phyloP scores from a whole-genome alignment of 2,888 invertebrate genomes.

The Ariolimax columbianus region DNA sequence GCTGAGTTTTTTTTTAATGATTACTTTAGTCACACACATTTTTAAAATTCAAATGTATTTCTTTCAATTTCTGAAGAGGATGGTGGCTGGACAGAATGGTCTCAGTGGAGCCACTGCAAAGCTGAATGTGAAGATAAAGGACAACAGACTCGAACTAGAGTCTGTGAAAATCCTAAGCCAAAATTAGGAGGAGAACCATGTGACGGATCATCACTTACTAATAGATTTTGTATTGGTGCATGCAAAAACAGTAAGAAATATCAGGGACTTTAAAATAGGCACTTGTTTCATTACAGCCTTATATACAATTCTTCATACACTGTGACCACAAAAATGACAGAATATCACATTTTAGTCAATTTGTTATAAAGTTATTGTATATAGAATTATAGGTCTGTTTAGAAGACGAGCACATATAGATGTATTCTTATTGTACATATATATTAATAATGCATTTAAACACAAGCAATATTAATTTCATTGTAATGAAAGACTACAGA shows the following conservation, averaged over 20 bases:
- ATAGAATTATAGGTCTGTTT: too few species aligned
- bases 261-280: background rate
- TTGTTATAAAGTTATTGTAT: too few species aligned
- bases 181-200: conserved; percentile 51
- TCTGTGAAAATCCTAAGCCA: conserved; percentile 59
- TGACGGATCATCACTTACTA: conserved; percentile 35
- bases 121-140: conserved; percentile 56
- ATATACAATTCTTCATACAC: background rate
- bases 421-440: too few species aligned
- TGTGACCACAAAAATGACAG: too few species aligned
- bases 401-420: too few species aligned
- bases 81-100: conserved; percentile 60
- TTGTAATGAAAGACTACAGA: too few species aligned
- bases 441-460: too few species aligned
- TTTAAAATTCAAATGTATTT: background rate
- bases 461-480: too few species aligned
- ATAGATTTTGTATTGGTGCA: conserved; percentile 46
- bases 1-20: too few species aligned
- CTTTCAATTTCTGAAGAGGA: conserved; percentile 50
- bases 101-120: conserved; percentile 55
- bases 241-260: conserved; percentile 46
- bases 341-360: too few species aligned
- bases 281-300: background rate
- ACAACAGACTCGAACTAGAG: conserved; percentile 48
- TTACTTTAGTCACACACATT: too few species aligned